Evolutionary conservation across 2,888 invertebrate genomes (phyloP).

Genomic region (Andrena minutula): DNA sequence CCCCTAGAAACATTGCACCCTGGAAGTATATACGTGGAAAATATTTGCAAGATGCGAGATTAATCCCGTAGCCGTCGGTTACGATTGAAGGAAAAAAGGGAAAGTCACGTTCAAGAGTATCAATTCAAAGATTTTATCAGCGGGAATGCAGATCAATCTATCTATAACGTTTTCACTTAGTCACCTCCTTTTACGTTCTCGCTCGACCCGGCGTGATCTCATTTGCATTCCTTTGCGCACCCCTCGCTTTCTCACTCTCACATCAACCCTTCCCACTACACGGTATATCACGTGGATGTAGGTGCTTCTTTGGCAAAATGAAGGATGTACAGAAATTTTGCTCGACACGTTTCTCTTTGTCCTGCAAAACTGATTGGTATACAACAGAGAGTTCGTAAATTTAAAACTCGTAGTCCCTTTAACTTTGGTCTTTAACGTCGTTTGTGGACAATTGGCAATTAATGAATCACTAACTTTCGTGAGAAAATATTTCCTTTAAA

Average conservation of each 20-base stretch:
- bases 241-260: conserved; percentile 62
- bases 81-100: conserved; percentile 23
- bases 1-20: background rate
- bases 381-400: no score
- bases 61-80: conserved; percentile 27
- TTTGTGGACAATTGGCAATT: no score
- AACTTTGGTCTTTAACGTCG: no score
- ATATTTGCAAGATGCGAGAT: conserved; percentile 24
- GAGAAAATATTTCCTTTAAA: no score
- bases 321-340: conserved; percentile 14
- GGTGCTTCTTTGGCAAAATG: conserved; percentile 55
- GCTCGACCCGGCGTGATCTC: conserved; percentile 56
- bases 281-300: conserved; percentile 64
- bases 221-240: conserved; percentile 73
- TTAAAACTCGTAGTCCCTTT: no score
- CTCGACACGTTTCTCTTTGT: conserved; percentile 7
- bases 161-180: conserved; percentile 68
- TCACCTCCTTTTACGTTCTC: conserved; percentile 41
- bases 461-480: no score
- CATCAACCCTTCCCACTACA: conserved; percentile 47
- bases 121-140: conserved; percentile 63
- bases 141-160: conserved; percentile 65
- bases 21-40: conserved; percentile 4
- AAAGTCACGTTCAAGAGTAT: conserved; percentile 56
- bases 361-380: background rate